Base-by-base conservation (phyloP, 2,888 invertebrate genomes). In the Epinotia nisella region DNA sequence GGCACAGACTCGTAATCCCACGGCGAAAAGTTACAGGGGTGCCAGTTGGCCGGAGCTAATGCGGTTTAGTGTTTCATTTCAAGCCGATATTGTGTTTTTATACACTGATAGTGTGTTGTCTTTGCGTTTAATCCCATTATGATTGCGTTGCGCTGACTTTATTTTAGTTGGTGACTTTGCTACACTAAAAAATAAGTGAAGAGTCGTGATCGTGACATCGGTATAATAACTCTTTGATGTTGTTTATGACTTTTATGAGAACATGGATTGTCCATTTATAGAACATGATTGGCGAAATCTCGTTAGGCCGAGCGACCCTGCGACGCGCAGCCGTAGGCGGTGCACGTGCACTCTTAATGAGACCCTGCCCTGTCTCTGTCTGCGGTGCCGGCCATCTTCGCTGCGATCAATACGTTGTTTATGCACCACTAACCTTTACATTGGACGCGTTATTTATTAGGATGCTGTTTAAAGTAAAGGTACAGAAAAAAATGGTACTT, bases 51-150 rank as follows among this genome's bases (percentile, higher is more conserved):
- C 88, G 88, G 78, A 86, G 83, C 91, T 93, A 93, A 93, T 92
- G 91, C 80, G 93, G 92, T 93, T 93, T 92, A 90, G 87, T 90
- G 88, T 92, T 92, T 90, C 92, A 90, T 91, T 91, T 87, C 81
- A 81, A 83, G 82, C 82, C 83, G 88, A 91, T 91, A 92, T 91
- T 92, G 92, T 90, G 90, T 92, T 91, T 90, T 86, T 87, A 88
- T 88, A 83, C 82, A 83, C 82, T 81, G 78, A 81, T 81, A 81
- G 76, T 84, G 76, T 84, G 87, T 88, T 90, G 87, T 90, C 89
- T 88, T 88, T 88, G 83, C 78, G 76, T 77, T 74, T 85, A 84
- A 90, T 88, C 85, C 78, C 78, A 84, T 89, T 85, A 80, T 77
- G 78, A 81, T 79, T 78, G 79, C 77, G 68, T 59, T 59, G 39